These are phyloP conservation scores for Microctenopoma lineatum DNA, from an alignment of 2,797 vertebrate species.

Conservation along the genomic window DNA sequence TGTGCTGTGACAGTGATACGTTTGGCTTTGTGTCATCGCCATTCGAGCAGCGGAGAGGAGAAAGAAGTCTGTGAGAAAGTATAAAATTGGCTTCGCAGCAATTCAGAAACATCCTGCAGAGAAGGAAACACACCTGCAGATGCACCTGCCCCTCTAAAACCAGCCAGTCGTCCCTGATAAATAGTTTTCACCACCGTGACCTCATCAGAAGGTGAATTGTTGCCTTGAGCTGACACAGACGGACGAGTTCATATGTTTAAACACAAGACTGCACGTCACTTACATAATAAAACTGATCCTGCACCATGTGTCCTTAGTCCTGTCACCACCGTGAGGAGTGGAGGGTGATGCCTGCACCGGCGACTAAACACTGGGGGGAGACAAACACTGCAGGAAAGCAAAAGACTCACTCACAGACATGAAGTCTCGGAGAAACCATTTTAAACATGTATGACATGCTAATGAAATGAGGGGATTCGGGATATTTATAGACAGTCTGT, in stretches of 20 bases:
- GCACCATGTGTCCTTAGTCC: slow-evolving; percentile 20
- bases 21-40: slow-evolving; percentile 36
- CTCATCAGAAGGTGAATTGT: slow-evolving; percentile 6
- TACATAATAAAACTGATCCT: slow-evolving; percentile 52
- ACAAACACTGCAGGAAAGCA: slow-evolving; percentile 67
- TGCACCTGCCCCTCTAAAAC: not conserved
- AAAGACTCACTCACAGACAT: not conserved
- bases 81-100: slow-evolving; percentile 56
- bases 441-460: slow-evolving; percentile 32
- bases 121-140: not conserved
- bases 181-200: not conserved
- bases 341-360: not conserved
- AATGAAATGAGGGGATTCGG: slow-evolving; percentile 12
- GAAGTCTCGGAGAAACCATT: slow-evolving; percentile 37
- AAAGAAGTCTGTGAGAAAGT: slow-evolving; percentile 23
- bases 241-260: slow-evolving; percentile 16
- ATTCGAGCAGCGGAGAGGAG: slow-evolving; percentile 23
- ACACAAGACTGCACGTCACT: slow-evolving; percentile 23
- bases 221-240: slow-evolving; percentile 23
- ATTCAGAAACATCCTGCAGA: slow-evolving; percentile 17
- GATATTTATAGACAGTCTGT: slow-evolving; percentile 2
- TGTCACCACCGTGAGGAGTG: not conserved
- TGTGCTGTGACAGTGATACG: slow-evolving; percentile 31
- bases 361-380: slow-evolving; percentile 68
- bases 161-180: not conserved